Evolutionary conservation across 2,113 vertebrate genomes (phyloP), one percentile per base, ranked within the genome.

Genomic region (Gasterosteus aculeatus): DNA sequence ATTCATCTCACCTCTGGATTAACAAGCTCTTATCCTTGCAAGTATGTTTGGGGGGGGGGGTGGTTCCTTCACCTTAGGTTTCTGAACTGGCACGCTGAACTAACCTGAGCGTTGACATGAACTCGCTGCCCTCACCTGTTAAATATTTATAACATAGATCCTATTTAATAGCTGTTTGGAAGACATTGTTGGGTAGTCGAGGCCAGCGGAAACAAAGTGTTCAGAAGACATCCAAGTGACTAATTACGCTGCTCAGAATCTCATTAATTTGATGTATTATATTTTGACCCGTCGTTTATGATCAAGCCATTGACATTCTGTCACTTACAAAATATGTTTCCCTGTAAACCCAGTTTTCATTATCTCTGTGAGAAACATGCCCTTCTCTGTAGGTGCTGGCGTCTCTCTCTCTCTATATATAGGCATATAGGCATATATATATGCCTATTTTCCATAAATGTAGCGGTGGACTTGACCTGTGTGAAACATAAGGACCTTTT

Each of bases 1-100:
- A 91, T 94, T 94, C 93, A 93, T 88, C 80, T 81, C 84, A 91
- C 84, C 85, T 88, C 77, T 61, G 84, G 88, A 92, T 92, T 90
- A 92, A 89, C 82, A 26, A 84, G 84, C 80, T 79, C 73, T 89
- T 88, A 86, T 92, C 88, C 91, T 80, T 51, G 56, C 79, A 90
- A 87, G 80, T 89, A 85, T 93, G 85, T 89, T 85, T 29, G 38
- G 22, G 53, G 60, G 69, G 67, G 16, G 39, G 62, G 16, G 63
- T 63, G 42, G 59, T 81, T 59, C 81, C 80, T 63, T 39, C 39
- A 58, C 64, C 64, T 79, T 39, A 42, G 77, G 70, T 80, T 86
- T 80, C 78, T 22, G 56, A 69, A 57, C 72, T 75, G 82, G 75
- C 75, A 49, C 2, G 5, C 19, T 14, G 22, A 59, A 35, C 39